phyloP scores from a whole-genome alignment of 2,797 vertebrate genomes.

The Mormyrops boulengeri region DNA sequence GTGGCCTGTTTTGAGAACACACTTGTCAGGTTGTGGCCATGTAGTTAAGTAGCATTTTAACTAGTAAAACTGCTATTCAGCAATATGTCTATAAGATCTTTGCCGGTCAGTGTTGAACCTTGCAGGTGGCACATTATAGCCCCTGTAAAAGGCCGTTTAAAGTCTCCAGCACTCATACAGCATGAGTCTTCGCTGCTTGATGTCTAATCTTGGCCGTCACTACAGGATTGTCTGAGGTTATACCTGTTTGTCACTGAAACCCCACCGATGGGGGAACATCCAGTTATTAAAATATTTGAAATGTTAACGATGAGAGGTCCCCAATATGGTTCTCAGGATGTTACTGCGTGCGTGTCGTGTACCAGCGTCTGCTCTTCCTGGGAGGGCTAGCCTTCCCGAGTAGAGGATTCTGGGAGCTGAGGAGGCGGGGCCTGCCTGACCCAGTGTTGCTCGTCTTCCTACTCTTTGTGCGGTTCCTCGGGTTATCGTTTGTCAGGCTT shows the following conservation, averaged over 20 bases:
- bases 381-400: not conserved
- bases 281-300: not conserved
- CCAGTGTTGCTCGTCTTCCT: not conserved
- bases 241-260: not conserved
- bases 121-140: not conserved
- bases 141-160: not conserved
- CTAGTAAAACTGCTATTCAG: not conserved
- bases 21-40: not conserved
- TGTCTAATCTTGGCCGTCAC: not conserved
- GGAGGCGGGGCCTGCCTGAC: not conserved
- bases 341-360: not conserved
- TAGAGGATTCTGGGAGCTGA: not conserved
- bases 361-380: too few species aligned
- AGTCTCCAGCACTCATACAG: not conserved
- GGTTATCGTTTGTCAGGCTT: not conserved
- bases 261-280: not conserved
- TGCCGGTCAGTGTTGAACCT: not conserved
- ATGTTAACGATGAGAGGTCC: not conserved
- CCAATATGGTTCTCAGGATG: not conserved
- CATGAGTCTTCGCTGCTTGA: not conserved
- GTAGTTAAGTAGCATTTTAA: not conserved
- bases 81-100: not conserved
- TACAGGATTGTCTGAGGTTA: not conserved
- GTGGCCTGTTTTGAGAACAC: not conserved
- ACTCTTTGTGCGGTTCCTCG: not conserved